These are phyloP conservation scores for Periplaneta americana DNA, from an alignment of 1,140 invertebrate genomes.

Conservation along the genomic window DNA sequence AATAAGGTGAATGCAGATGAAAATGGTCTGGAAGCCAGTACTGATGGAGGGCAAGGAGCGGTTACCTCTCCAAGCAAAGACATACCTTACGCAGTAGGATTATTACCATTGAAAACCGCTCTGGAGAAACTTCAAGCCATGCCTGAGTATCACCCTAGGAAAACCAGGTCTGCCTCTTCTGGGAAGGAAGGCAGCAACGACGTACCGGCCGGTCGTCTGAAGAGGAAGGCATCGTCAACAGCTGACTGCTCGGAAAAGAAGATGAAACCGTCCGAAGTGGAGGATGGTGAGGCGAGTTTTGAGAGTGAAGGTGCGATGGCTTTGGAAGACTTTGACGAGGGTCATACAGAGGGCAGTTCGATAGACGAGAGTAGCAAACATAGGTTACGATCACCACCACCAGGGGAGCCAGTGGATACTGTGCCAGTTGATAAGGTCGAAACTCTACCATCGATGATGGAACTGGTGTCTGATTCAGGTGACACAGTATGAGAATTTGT, in stretches of 20 bases:
- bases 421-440: neutral
- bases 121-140: conserved; percentile 43
- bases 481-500: neutral
- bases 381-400: neutral
- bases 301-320: neutral
- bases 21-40: neutral
- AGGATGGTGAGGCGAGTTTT: neutral
- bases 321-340: neutral
- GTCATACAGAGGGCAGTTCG: neutral
- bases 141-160: conserved; percentile 42
- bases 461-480: neutral
- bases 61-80: conserved; percentile 32
- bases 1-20: conserved; percentile 23
- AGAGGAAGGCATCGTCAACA: conserved; percentile 9
- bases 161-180: conserved; percentile 34
- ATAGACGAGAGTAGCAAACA: neutral
- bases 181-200: conserved; percentile 7
- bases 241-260: conserved; percentile 5
- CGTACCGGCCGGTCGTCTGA: neutral
- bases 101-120: conserved; percentile 40
- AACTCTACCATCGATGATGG: neutral
- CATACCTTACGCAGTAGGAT: conserved; percentile 43
- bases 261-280: neutral
- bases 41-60: neutral
- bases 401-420: neutral